A percentile compares a stretch with the other conserved stretches of the same genome.
Evolutionary conservation across 2,888 invertebrate species (phyloP).

Genomic region (Norana najaformis): DNA sequence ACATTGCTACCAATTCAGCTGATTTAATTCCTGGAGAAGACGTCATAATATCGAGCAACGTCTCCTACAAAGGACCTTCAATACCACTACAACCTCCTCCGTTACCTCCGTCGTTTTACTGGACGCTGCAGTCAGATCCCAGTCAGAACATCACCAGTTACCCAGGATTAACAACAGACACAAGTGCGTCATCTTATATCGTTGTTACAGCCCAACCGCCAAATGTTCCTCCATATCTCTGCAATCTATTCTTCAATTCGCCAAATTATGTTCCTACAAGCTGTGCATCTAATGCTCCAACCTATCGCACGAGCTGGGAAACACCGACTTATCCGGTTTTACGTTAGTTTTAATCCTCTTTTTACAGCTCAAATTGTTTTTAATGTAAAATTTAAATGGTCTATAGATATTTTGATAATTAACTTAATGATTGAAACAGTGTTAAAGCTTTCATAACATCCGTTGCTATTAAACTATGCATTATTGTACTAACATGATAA

Average conservation of each 20-base stretch:
- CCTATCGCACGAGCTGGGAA: background rate
- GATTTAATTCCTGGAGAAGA: background rate
- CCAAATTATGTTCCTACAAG: too few species aligned
- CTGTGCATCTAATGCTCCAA: background rate
- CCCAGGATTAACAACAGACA: background rate
- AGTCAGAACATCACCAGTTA: background rate
- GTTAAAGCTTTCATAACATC: too few species aligned
- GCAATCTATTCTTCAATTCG: background rate
- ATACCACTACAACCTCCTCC: background rate
- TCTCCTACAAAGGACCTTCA: background rate
- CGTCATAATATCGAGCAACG: background rate
- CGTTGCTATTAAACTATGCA: too few species aligned
- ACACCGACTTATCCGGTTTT: background rate
- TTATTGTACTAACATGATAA: too few species aligned
- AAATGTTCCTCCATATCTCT: background rate
- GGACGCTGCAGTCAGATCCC: background rate
- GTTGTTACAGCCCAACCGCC: background rate
- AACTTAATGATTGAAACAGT: too few species aligned
- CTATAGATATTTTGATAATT: too few species aligned
- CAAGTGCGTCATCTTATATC: background rate
- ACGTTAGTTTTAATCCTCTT: too few species aligned
- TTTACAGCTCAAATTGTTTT: too few species aligned
- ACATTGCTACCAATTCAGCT: background rate
- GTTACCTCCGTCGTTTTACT: background rate
- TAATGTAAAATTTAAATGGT: too few species aligned